Base-by-base conservation (phyloP, 2,113 vertebrate species). In the Aspiorhynchus laticeps region DNA sequence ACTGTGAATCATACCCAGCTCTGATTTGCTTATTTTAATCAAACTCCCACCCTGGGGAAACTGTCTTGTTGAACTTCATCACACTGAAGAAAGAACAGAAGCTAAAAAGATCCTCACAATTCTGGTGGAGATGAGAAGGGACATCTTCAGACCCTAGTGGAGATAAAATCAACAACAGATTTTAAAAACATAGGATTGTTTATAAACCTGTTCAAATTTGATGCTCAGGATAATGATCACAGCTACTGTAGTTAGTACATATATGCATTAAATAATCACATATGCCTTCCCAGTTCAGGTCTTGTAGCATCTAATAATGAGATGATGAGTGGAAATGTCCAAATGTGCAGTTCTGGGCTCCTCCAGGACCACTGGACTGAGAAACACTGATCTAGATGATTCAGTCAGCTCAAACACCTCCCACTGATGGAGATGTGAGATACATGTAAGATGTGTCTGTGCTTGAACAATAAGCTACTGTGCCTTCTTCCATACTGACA, bases 391-490 rank as follows among this genome's bases (percentile, higher is more conserved):
- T n/a, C 38, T 51, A 10, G 43, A 51, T 51, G 75, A 77, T 31
- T 51, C 75, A 77, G 75, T 77, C 43, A 28, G 73, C 46, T 51
- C 75, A 28, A 17, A 77, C 75, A 51, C 46, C 46, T 48, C 75
- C 75, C 75, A 77, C 46, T 51, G 46, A 77, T 51, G 26, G 75
- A 77, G 7, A 51, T 77, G 75, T 77, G 75, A 77, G 75, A 51
- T 77, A 51, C 75, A 77, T 77, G 43, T 3, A 48, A 77, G n/a
- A 77, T 9, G 26, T 15, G 48, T 77, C 75, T 73, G 12, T 77
- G 26, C 2, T 17, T 71, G 28, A 71, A 36, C 31, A 36, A 36
- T 71, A 33, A 71, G 6, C 12, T 9, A 36, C 67, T 38, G 31
- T 38, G 33, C 2, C 67, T 71, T 33, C 17, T 71, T 31, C 3